Evolutionary conservation across 2,888 invertebrate species (phyloP), one percentile per base, ranked within the genome.

Genomic region (Melipona beecheii): DNA sequence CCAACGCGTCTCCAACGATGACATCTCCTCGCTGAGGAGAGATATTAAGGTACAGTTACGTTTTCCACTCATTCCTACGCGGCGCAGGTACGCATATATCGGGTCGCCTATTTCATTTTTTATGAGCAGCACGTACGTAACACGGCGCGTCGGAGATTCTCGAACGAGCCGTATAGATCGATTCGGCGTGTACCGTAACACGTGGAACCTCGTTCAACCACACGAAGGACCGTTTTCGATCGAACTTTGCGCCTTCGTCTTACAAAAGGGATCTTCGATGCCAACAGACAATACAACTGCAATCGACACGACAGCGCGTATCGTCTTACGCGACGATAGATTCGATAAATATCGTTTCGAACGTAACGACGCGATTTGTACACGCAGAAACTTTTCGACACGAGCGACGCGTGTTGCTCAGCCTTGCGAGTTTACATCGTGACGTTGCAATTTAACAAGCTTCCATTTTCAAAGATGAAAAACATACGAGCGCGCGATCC

Each of bases 101-200:
- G 72, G 91, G 90, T 91, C 91, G 90, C 88, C 89, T 90, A 89
- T 91, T 43, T 92, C 85, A 90, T 91, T 91, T 89, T 90, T 89
- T 90, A 93, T 93, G 92, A 87, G 82, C 89, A 89, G 84, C 93
- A 91, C 93, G 93, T 93, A 92, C 89, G 83, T 88, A 88, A 91
- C 87, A 87, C 91, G 87, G 73, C 73, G 76, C 73, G 54, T 65
- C 60, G 36, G 62, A 74, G 81, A 85, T 83, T 86, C 78, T 83
- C 66, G 81, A 82, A 75, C 78, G 36, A 75, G 49, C 49, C 75
- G 9, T 43, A 73, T 71, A 86, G 86, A 81, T 81, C 78, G 78
- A 43, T 36, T 73, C 36, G 36, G 21, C 2, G 24, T 83, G 43
- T 87, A 86, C 86, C 85, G 83, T 71, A 81, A 86, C 27, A 43